Evolutionary conservation across 2,888 invertebrate species (phyloP), one percentile per base, ranked within the genome.

Genomic region (Drymonia ruficornis): DNA sequence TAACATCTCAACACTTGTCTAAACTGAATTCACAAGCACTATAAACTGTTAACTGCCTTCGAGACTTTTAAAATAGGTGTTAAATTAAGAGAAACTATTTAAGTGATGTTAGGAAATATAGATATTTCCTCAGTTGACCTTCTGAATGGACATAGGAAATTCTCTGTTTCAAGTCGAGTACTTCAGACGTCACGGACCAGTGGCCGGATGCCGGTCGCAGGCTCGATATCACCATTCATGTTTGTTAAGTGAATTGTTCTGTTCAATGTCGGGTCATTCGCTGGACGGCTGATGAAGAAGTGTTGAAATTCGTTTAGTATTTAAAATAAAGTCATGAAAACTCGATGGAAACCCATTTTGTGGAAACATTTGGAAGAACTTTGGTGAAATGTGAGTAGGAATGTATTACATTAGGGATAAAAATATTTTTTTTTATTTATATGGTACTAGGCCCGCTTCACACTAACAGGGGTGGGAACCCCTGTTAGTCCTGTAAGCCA

Each of bases 121-220:
- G 58, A 60, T 72, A 78, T 80, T 85, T 80, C 80, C 76, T 75
- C 72, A 79, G 62, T 49, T 80, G 84, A 83, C 86, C 87, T 86
- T 86, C 80, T 63, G 42, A 56, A 46, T 56, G 52, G 62, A 61
- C 63, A 71, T 76, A 83, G 81, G 78, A 84, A 81, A 83, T 72
- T 80, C 67, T 51, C 67, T 51, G 76, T 80, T 81, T 80, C 76
- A 63, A 79, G 76, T 78, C 65, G 72, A 84, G 72, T 68, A 76
- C 65, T 68, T 69, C 59, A 67, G 63, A 64, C 70, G 78, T 77
- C 67, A 66, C 75, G 79, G 74, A 55, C 64, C 65, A 70, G 42
- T 71, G 72, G 53, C 31, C 66, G 58, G 70, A 70, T 66, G 63
- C 58, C 65, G 61, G 54, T 65, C 54, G 53, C 55, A 56, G 60